Percentiles rank a stretch among this genome's conserved stretches.
These are phyloP conservation scores for Zaprionus vittiger DNA, from an alignment of 1,140 invertebrate genomes.

Conservation along the genomic window DNA sequence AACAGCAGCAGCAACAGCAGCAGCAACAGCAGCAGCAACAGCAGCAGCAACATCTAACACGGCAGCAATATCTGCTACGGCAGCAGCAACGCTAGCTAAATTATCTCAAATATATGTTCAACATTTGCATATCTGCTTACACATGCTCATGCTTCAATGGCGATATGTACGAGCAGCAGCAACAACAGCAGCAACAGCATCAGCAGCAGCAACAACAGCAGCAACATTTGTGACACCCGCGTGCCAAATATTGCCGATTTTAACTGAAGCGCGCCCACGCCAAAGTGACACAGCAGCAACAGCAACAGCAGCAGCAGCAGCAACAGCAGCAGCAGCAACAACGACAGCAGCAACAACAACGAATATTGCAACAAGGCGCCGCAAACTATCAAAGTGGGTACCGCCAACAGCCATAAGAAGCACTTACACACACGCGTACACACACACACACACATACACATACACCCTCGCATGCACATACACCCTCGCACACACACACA, in stretches of 20 bases:
- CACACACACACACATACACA: background rate
- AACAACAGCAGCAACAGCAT: constrained; percentile 49
- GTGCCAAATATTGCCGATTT: constrained; percentile 78
- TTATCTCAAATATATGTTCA: constrained; percentile 41
- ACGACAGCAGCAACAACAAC: constrained; percentile 40
- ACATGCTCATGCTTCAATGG: constrained; percentile 74
- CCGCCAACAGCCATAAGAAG: constrained; percentile 8
- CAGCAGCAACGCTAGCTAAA: constrained; percentile 19
- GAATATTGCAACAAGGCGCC: constrained; percentile 60
- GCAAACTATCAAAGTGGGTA: constrained; percentile 75
- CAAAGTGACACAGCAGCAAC: constrained; percentile 50
- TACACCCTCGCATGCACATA: background rate
- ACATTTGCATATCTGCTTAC: constrained; percentile 34
- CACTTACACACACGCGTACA: constrained; percentile 11
- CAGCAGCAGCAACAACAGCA: constrained; percentile 43
- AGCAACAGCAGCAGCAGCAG: constrained; percentile 35
- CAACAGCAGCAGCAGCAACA: constrained; percentile 23
- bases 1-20: constrained; percentile 5
- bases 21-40: too few species aligned
- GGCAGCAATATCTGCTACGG: constrained; percentile 14
- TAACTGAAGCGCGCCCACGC: constrained; percentile 32
- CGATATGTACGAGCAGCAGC: constrained; percentile 72
- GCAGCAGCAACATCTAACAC: constrained; percentile 10
- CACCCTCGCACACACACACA: constrained; percentile 12
- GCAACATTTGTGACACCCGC: constrained; percentile 70